phyloP scores from a whole-genome alignment of 2,888 invertebrate genomes.

The Branchinecta sandiegonensis region DNA sequence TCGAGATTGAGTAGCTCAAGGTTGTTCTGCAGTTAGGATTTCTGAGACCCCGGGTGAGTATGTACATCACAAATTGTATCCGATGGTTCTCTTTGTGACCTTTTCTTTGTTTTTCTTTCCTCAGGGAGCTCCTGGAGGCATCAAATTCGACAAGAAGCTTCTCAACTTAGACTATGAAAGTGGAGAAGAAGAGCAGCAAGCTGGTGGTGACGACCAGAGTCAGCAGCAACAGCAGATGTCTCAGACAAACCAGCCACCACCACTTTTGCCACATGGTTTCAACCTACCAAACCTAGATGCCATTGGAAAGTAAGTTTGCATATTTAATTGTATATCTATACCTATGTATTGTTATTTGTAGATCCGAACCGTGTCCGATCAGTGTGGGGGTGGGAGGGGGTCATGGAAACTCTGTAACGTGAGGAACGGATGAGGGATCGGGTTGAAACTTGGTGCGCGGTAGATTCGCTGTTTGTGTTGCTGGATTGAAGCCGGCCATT shows the following conservation, averaged over 20 bases:
- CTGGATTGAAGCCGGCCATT: no score
- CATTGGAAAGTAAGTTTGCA: constrained; percentile 23
- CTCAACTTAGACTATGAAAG: constrained; percentile 84
- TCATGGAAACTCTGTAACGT: no score
- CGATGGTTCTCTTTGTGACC: background rate
- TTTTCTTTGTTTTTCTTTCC: constrained; percentile 10
- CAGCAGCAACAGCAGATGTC: constrained; percentile 22
- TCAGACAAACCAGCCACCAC: constrained; percentile 21
- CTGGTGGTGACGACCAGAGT: constrained; percentile 30
- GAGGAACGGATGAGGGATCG: no score
- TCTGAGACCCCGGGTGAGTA: background rate
- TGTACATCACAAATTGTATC: background rate
- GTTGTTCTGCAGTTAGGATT: no score
- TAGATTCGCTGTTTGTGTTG: no score
- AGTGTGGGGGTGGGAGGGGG: no score
- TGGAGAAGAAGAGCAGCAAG: constrained; percentile 77
- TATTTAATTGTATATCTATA: no score
- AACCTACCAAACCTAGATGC: constrained; percentile 14
- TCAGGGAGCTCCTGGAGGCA: no score
- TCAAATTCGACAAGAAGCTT: constrained; percentile 68
- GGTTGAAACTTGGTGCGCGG: no score
- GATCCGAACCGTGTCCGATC: no score
- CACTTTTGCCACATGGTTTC: constrained; percentile 18
- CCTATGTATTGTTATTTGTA: no score
- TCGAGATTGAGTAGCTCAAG: no score